A percentile compares a stretch with the other conserved stretches of the same genome.
Evolutionary conservation across 1,140 invertebrate species (phyloP).

Genomic region (Aphelinus atriplicis): DNA sequence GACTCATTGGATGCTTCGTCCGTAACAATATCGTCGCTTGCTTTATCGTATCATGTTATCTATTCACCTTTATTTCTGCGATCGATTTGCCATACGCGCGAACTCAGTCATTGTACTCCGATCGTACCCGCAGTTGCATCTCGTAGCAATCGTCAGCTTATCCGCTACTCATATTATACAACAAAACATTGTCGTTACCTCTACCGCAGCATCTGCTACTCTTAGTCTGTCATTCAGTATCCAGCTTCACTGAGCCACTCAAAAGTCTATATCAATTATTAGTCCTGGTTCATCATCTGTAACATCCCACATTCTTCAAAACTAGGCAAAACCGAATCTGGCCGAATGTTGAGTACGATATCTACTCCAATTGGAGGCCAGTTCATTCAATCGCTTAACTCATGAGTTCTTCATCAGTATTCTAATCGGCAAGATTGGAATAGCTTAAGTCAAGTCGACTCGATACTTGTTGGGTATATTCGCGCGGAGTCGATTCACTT

Average conservation of each 20-base stretch:
- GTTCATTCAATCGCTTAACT: neutral
- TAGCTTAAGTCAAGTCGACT: slow-evolving; percentile 27
- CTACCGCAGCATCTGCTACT: neutral
- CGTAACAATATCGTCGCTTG: slow-evolving; percentile 15
- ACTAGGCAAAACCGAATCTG: neutral
- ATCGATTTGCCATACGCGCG: neutral
- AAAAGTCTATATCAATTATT: neutral
- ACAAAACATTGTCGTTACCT: neutral
- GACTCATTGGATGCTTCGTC: slow-evolving; percentile 20
- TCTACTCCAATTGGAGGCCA: neutral
- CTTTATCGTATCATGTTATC: slow-evolving; percentile 25
- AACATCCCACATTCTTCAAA: neutral
- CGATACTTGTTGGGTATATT: slow-evolving; percentile 38
- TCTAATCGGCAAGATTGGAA: slow-evolving; percentile 40
- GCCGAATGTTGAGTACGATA: neutral
- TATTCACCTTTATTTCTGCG: slow-evolving; percentile 6
- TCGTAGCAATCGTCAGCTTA: slow-evolving; percentile 31
- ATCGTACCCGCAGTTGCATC: slow-evolving; percentile 25
- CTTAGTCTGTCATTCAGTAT: neutral
- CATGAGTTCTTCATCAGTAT: slow-evolving; percentile 30
- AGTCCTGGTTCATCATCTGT: slow-evolving; percentile 10
- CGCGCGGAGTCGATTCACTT: slow-evolving; percentile 58
- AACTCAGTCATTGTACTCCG: slow-evolving; percentile 18
- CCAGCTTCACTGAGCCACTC: neutral
- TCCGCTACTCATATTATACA: slow-evolving; percentile 2